phyloP scores from a whole-genome alignment of 2,888 invertebrate genomes.

The Epirrita christyi region DNA sequence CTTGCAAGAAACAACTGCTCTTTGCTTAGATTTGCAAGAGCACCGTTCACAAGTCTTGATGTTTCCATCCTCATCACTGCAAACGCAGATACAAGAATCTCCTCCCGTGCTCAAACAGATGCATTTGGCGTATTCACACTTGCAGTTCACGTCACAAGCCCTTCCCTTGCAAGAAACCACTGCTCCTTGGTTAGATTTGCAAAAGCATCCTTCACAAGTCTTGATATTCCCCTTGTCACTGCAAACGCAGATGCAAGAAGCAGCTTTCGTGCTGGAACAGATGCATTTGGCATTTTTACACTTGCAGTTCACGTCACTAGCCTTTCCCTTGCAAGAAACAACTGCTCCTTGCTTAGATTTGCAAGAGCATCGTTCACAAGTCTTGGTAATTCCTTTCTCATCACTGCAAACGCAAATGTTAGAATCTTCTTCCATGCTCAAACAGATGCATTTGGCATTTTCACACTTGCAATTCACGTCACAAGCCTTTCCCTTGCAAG shows the following conservation, averaged over 20 bases:
- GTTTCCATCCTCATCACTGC: no score
- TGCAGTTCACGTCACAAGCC: neutral
- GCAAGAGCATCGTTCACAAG: slow-evolving; percentile 45
- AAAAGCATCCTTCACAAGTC: slow-evolving; percentile 45
- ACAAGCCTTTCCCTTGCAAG: slow-evolving; percentile 26
- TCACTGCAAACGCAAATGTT: slow-evolving; percentile 47
- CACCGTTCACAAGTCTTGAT: no score
- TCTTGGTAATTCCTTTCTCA: slow-evolving; percentile 36
- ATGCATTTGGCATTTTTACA: slow-evolving; percentile 44
- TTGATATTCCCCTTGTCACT: slow-evolving; percentile 38
- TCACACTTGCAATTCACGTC: slow-evolving; percentile 25
- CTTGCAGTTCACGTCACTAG: slow-evolving; percentile 15
- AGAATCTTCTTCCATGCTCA: slow-evolving; percentile 43
- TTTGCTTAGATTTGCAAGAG: slow-evolving; percentile 21
- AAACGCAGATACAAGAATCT: no score
- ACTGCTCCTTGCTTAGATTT: neutral
- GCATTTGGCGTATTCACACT: neutral
- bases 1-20: slow-evolving; percentile 29
- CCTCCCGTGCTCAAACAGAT: no score
- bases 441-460: slow-evolving; percentile 50
- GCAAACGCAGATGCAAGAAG: slow-evolving; percentile 45
- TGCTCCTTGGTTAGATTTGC: slow-evolving; percentile 9
- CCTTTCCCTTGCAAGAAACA: slow-evolving; percentile 24
- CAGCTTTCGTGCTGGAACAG: slow-evolving; percentile 50
- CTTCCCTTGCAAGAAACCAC: slow-evolving; percentile 31